Percentiles rank a stretch among this genome's conserved stretches.
These are phyloP conservation scores for Crematogaster levior DNA, from an alignment of 2,888 invertebrate genomes.

Conservation along the genomic window DNA sequence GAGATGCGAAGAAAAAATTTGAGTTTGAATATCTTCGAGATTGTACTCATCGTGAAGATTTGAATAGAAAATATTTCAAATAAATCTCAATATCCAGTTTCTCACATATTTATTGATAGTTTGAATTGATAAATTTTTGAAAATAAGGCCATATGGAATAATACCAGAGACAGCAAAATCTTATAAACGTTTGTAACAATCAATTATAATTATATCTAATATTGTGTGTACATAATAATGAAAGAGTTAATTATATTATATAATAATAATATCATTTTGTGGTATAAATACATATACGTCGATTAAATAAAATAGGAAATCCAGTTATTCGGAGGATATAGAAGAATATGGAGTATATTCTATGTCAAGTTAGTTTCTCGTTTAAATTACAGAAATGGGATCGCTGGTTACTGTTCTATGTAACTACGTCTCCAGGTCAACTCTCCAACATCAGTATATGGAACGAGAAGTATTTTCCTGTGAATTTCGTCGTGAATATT, in stretches of 20 bases:
- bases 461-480: too few species aligned
- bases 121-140: not conserved
- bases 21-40: not conserved
- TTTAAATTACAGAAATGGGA: constrained; percentile 30
- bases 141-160: not conserved
- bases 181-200: not conserved
- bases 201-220: not conserved
- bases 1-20: not conserved
- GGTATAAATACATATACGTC: not conserved
- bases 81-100: not conserved
- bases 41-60: not conserved
- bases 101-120: not conserved
- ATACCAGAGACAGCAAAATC: not conserved
- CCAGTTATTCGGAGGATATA: not conserved
- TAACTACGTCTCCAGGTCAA: constrained; percentile 22
- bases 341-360: not conserved
- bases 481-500: too few species aligned
- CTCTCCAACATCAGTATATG: not conserved
- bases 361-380: not conserved
- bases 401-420: constrained; percentile 1
- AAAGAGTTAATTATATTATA: not conserved
- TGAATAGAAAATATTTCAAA: not conserved
- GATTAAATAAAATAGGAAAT: not conserved
- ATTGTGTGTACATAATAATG: not conserved
- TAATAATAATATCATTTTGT: not conserved